Conservation (phyloP, 2,797 vertebrate species). For the Chelonia mydas region DNA sequence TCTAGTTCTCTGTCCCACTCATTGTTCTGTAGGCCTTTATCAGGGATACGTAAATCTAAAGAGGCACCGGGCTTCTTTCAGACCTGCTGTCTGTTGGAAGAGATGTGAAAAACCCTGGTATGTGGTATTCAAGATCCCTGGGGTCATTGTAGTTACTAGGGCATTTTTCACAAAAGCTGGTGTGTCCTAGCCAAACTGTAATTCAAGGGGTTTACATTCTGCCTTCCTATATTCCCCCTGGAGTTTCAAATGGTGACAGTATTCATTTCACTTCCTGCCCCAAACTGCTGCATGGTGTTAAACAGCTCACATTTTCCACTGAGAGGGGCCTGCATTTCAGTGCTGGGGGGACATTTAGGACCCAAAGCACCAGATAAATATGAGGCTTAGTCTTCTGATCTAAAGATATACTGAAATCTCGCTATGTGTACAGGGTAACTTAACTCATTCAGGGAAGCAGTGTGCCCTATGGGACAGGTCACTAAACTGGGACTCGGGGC, state of each 20-base stretch:
- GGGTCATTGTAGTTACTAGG: background rate
- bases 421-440: no score
- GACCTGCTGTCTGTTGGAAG: background rate
- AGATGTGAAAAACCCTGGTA: background rate
- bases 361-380: background rate
- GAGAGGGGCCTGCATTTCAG: background rate
- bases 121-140: background rate
- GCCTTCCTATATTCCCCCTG: background rate
- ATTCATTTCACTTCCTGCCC: background rate
- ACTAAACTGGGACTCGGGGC: no score
- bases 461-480: no score
- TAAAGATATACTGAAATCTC: background rate
- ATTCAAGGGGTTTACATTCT: background rate
- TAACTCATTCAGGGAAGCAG: no score
- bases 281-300: background rate
- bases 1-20: background rate
- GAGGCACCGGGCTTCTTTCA: background rate
- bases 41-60: background rate
- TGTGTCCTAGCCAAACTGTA: background rate
- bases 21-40: background rate
- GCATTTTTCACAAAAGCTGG: background rate
- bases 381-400: background rate
- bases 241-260: background rate
- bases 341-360: background rate
- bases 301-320: background rate